Base-by-base conservation (phyloP, 2,797 vertebrate species). In the Sebastes nivosus region DNA sequence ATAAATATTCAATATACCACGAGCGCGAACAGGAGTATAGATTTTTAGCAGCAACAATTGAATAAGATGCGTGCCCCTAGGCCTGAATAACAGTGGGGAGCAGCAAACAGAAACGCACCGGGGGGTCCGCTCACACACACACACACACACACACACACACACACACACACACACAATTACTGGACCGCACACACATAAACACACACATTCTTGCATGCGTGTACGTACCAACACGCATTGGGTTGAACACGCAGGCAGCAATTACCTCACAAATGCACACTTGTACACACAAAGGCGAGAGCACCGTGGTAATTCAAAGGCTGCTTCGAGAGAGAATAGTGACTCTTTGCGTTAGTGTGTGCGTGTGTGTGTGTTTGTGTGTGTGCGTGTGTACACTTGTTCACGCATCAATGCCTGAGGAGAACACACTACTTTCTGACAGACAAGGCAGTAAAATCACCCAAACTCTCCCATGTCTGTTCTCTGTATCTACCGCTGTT, bases 51-150 rank as follows among this genome's bases (percentile, higher is more conserved):
- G 79, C 75, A 88, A 83, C 64, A 85, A 75, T 67, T 85, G 81
- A 88, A 59, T 72, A 58, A 61, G 74, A 79, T 46, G 38, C 64
- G 59, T 65, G 79, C 55, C 86, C 66, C 18, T 52, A 83, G 87
- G 88, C 84, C 83, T 63, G 72, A 69, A 72, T 68, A 69, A 67
- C 69, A 82, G 78, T 1, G 1, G 71, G 82, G 68, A 71, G 60
- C 74, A 52, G 81, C 42, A 84, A 87, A 86, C 69, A 89, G 82
- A 90, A 88, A 82, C 78, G 83, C 86, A 80, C 46, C 8, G 14
- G 78, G 81, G 75, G 68, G 61, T 80, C 20, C 24, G 24, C 42
- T 7, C 42, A 46, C 80, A 77, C 66, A 80, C 90, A 74, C 83
- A 70, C 75, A 80, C 27, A 36, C 29, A 66, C 34, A 29, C 29